Evolutionary conservation across 2,888 invertebrate genomes (phyloP), one percentile per base, ranked within the genome.

Genomic region (Conops quadrifasciatus): DNA sequence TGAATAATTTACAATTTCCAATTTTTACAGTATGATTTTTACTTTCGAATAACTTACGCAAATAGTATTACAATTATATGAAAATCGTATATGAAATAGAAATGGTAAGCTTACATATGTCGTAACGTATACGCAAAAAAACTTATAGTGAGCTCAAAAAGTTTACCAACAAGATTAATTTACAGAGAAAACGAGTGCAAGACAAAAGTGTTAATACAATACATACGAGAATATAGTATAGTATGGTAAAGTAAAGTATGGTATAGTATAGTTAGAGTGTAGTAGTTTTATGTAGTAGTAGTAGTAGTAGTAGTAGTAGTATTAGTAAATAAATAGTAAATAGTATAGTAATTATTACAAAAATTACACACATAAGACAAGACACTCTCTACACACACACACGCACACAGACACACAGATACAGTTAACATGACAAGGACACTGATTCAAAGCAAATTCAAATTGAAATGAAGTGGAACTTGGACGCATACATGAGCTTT

Each of bases 401-500:
- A 56, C 53, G 24, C 9, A 9, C 3, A 56, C 53, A 19, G 11
- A 49, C 9, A 9, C 3, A 56, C 53, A 19, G 11, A 49, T 49
- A 49, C 49, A 19, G 19, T 56, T 63, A 59, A 51, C 51, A 65
- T 66, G 47, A 60, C 56, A 68, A 67, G 58, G 59, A 63, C 70
- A 56, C 65, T 63, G 67, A 36, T 9, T 36, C 5, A 36, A 36
- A 36, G 36, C 36, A 36, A 67, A 71, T 64, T 70, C 63, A 70
- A 58, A 70, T 70, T 45, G 58, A 9, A 63, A 70, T 30, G 60
- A 80, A 79, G 81, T 81, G 76, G 79, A 82, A 79, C 88, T 85
- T 87, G 82, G 82, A 84, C 89, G 91, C 94, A 92, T 96, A 97
- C 97, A 97, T 97, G 92, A 97, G 95, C 91, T 97, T 97, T 94